Evolutionary conservation across 1,140 invertebrate genomes (phyloP), one percentile per base, ranked within the genome.

Genomic region (Acarapis woodi): DNA sequence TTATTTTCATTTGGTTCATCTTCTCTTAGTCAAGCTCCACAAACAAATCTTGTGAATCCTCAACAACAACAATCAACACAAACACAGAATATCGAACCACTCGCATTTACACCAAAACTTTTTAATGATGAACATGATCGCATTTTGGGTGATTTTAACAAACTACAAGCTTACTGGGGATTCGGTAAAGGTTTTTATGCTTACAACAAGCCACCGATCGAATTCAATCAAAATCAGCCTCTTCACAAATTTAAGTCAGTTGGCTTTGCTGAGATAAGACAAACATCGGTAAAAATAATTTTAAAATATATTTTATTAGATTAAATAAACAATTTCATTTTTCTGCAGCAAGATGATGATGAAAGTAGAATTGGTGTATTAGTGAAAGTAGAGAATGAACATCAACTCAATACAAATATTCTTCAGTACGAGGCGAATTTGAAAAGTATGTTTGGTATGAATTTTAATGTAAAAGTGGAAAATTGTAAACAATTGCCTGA

Each of bases 101-200:
- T 28, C 8, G 6, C 42, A 19, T 43, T 43, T 26, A 21, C 32
- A 3, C 43, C 43, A n/a, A 42, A 44, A 29, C 29, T 44, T 6
- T 44, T 31, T 22, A 44, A 44, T 33, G 55, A 44, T 35, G 43
- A 39, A 24, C 14, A 41, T 35, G 43, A 44, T 37, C 30, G 43
- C 20, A 39, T 42, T 36, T 44, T 48, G 32, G 39, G 47, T 38
- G 28, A 44, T 35, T 49, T 49, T 38, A 40, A 49, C 45, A 30
- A 29, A 18, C 24, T 49, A 42, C 48, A 49, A 45, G 79, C 83
- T 1, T 70, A 73, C 44, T 90, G 83, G 82, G 87, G 85, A 2
- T 66, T 63, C 37, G 77, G 77, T 47, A 67, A 67, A 55, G 66
- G 62, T 3, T 82, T 71, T 50, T 83, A 78, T 51, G 67, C 66